Percentiles rank a stretch among this genome's conserved stretches.
phyloP scores from a whole-genome alignment of 2,888 invertebrate genomes.

The Toxonevra muliebris region DNA sequence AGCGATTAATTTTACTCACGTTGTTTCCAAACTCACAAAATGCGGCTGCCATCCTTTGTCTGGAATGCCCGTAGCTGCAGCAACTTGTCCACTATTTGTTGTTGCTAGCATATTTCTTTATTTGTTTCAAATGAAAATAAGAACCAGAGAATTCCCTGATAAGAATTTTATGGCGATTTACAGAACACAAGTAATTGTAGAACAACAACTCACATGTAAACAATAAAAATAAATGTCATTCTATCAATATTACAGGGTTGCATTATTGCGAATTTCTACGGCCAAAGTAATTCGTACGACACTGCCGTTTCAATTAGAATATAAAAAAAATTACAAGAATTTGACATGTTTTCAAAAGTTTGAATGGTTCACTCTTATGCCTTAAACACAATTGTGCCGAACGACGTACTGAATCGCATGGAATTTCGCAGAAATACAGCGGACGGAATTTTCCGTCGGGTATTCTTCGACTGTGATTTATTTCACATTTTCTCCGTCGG shows the following conservation, averaged over 20 bases:
- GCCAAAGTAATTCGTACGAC: no score
- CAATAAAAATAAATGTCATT: slow-evolving; percentile 7
- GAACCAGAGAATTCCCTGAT: no score
- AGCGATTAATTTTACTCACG: slow-evolving; percentile 69
- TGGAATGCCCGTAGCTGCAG: slow-evolving; percentile 73
- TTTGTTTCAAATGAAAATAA: neutral
- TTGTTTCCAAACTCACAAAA: slow-evolving; percentile 82
- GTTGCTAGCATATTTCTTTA: slow-evolving; percentile 43
- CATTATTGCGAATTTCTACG: neutral
- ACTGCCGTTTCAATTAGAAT: no score
- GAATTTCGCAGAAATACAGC: no score
- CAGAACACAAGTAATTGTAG: slow-evolving; percentile 5
- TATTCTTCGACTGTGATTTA: no score
- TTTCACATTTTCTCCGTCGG: no score
- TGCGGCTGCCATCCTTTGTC: slow-evolving; percentile 92
- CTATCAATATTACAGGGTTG: neutral
- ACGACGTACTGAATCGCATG: no score
- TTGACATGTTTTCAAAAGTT: no score
- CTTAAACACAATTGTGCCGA: no score
- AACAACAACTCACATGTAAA: slow-evolving; percentile 3
- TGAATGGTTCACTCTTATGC: no score
- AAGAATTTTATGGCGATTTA: neutral
- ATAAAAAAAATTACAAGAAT: slow-evolving; percentile 6
- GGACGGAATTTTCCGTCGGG: no score
- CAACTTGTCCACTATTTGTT: slow-evolving; percentile 40